Evolutionary conservation across 2,797 vertebrate genomes (phyloP).

Genomic region (Falco naumanni): DNA sequence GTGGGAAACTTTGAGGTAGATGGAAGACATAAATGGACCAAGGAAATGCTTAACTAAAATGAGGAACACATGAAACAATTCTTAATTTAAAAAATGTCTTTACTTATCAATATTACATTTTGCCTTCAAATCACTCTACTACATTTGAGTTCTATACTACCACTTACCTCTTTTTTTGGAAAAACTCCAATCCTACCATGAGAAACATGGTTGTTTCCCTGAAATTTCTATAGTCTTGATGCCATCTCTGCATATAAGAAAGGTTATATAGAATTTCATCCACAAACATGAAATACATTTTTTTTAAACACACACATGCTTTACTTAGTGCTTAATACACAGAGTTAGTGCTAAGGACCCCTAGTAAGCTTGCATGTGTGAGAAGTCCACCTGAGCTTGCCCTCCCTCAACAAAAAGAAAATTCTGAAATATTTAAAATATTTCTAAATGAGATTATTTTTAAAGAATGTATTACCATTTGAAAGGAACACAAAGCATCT

Average conservation of each 20-base stretch:
- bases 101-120: not conserved
- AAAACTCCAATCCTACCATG: constrained; percentile 92
- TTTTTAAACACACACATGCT: not conserved
- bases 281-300: not conserved
- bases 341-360: not conserved
- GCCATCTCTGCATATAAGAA: constrained; percentile 87
- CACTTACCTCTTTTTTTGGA: constrained; percentile 93
- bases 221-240: constrained; percentile 94
- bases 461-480: not conserved
- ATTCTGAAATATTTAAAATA: not conserved
- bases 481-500: not conserved
- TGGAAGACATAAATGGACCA: not conserved
- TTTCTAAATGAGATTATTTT: not conserved
- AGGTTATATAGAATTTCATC: constrained; percentile 19
- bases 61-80: not conserved
- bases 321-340: not conserved
- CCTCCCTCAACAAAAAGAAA: not conserved
- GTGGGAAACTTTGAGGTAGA: not conserved
- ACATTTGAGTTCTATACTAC: not conserved
- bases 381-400: not conserved
- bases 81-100: not conserved
- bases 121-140: not conserved
- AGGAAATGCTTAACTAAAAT: not conserved
- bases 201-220: constrained; percentile 93
- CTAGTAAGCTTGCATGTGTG: not conserved